Percentiles rank a stretch among this genome's conserved stretches.
Conservation (phyloP, 2,113 vertebrate genomes). For the Glaucidium brasilianum region DNA sequence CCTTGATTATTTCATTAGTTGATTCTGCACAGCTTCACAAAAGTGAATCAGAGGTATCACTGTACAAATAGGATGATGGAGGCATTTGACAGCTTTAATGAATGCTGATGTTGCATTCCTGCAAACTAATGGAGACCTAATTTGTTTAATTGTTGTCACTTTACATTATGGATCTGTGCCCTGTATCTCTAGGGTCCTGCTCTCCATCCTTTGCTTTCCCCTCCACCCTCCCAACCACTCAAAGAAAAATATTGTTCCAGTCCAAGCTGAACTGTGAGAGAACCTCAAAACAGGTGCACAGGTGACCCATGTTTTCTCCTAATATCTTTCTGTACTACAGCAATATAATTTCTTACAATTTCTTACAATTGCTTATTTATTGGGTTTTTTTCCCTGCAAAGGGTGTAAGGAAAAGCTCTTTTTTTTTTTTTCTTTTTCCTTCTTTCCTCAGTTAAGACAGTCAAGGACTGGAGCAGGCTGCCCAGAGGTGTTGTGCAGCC, state of each 20-base stretch:
- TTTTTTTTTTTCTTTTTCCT: neutral
- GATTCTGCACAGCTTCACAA: neutral
- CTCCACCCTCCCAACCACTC: neutral
- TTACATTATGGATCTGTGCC: neutral
- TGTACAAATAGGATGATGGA: neutral
- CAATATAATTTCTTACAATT: neutral
- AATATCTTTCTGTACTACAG: neutral
- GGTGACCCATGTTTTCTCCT: neutral
- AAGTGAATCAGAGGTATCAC: neutral
- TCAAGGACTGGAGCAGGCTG: neutral
- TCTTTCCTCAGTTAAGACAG: neutral
- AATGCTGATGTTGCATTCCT: neutral
- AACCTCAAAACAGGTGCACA: neutral
- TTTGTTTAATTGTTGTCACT: neutral
- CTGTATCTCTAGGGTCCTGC: neutral
- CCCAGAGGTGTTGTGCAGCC: neutral
- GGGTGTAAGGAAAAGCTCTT: neutral
- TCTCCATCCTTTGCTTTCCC: neutral
- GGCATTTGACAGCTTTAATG: neutral
- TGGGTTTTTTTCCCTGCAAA: neutral
- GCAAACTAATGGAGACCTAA: neutral
- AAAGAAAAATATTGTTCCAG: neutral
- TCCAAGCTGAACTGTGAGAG: neutral
- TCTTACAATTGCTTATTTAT: neutral
- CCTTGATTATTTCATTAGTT: neutral